Base-by-base conservation (phyloP, 2,888 invertebrate genomes). In the Lithophane semibrunnea region DNA sequence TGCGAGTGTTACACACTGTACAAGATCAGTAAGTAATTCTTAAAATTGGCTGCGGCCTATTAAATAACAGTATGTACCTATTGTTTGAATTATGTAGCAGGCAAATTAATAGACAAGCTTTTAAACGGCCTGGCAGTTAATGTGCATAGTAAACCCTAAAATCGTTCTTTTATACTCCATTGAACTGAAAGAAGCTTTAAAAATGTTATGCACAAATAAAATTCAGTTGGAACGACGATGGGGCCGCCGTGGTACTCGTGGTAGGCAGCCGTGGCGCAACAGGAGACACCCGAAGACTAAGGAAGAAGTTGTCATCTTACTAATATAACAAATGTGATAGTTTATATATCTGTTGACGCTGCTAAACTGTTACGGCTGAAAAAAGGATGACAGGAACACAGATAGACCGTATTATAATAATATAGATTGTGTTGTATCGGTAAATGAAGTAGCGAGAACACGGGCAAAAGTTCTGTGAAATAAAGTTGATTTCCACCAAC, bases 141-240 rank as follows among this genome's bases (percentile, higher is more conserved):
- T 72, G 52, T 37, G 37, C 42, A 68, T 54, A 67, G 77, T 77
- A 63, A 80, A 77, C 58, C 21, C n/a, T 9, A 58, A 42, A 61
- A 37, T 63, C 69, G 44, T 42, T 73, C 49, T 78, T 79, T 83
- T 73, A 82, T 63, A 42, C 58, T 37, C 72, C 64, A 85, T 58
- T 78, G 70, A 83, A 65, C 65, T 73, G 60, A 3, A 68, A 75
- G 68, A 63, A 13, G n/a, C 78, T 60, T 65, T 81, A 78, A 81
- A 83, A 81, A 69, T 52, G 83, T 81, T 68, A 78, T 56, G 52
- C 65, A 79, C 60, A 70, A 61, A 66, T 70, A 69, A 83, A 82
- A 79, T 66, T 10, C 52, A 49, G 44, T 67, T 47, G 49, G 16
- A 65, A 60, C 42, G 58, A 60, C 52, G 56, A 47, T 56, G 24